Evolutionary conservation across 2,888 invertebrate species (phyloP).

Genomic region (Synergus gifuensis): DNA sequence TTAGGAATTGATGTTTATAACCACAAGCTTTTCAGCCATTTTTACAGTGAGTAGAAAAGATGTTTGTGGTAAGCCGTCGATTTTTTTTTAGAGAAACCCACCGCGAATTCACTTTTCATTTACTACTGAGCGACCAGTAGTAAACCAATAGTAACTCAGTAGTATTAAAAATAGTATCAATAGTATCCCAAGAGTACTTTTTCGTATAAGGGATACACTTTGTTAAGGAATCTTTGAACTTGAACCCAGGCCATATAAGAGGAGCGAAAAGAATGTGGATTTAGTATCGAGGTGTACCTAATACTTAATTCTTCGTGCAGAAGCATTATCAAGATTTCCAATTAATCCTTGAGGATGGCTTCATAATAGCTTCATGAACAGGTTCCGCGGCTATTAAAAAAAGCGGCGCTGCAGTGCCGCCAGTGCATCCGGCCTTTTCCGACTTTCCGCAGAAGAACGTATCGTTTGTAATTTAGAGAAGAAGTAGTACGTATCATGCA

Average conservation of each 20-base stretch:
- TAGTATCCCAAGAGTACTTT: no score
- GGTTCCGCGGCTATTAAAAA: constrained; percentile 37
- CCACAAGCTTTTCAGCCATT: no score
- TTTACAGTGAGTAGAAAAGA: no score
- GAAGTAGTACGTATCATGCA: constrained; percentile 27
- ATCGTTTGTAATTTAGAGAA: constrained; percentile 29
- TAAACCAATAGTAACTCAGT: no score
- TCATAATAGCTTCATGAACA: constrained; percentile 42
- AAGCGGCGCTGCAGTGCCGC: constrained; percentile 39
- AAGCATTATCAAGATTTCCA: constrained; percentile 41
- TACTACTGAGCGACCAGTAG: no score
- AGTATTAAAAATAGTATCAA: no score
- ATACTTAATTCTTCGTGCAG: constrained; percentile 37
- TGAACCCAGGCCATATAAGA: constrained; percentile 25
- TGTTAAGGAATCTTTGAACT: constrained; percentile 4
- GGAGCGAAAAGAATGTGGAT: constrained; percentile 23
- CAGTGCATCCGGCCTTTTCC: constrained; percentile 40
- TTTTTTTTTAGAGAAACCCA: no score
- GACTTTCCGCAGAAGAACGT: constrained; percentile 39
- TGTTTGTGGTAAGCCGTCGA: no score
- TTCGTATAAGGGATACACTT: neutral
- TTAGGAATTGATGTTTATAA: no score
- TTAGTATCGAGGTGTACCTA: constrained; percentile 27
- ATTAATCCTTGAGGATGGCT: constrained; percentile 40
- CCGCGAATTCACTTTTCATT: no score